These are phyloP conservation scores for Papilio protenor DNA, from an alignment of 2,888 invertebrate species.

Conservation along the genomic window DNA sequence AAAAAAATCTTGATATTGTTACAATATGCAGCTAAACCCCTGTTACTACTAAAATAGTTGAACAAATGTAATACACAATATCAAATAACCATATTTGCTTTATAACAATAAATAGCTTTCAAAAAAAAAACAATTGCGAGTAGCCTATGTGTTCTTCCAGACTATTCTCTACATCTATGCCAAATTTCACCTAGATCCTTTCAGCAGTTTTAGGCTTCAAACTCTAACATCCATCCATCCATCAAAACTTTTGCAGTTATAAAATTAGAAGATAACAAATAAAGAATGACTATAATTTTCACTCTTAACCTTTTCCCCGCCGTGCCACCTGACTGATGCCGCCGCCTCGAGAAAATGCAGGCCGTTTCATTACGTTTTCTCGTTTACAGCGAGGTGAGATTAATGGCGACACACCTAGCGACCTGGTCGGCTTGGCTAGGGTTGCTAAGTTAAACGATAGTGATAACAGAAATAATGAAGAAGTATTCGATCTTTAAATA, in stretches of 20 bases:
- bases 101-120: no score
- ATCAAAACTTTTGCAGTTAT: no score
- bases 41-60: neutral
- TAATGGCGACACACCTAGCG: conserved; percentile 64
- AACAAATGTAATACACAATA: neutral
- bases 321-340: conserved; percentile 69
- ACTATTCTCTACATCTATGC: no score
- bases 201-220: no score
- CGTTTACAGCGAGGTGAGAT: conserved; percentile 67
- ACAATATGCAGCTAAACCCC: neutral
- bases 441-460: neutral
- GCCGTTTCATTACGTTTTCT: conserved; percentile 81
- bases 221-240: no score
- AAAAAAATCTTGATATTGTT: neutral
- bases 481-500: no score
- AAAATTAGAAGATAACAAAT: neutral
- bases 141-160: no score
- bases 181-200: no score
- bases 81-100: no score
- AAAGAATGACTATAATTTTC: conserved; percentile 42
- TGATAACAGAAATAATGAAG: neutral
- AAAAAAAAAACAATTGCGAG: no score
- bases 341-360: conserved; percentile 76
- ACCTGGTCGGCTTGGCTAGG: conserved; percentile 30
- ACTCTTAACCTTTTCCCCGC: conserved; percentile 52